Base-by-base conservation (phyloP, 64 coral and sea anemone genomes). In the Hydrozoanthus tunicans region DNA sequence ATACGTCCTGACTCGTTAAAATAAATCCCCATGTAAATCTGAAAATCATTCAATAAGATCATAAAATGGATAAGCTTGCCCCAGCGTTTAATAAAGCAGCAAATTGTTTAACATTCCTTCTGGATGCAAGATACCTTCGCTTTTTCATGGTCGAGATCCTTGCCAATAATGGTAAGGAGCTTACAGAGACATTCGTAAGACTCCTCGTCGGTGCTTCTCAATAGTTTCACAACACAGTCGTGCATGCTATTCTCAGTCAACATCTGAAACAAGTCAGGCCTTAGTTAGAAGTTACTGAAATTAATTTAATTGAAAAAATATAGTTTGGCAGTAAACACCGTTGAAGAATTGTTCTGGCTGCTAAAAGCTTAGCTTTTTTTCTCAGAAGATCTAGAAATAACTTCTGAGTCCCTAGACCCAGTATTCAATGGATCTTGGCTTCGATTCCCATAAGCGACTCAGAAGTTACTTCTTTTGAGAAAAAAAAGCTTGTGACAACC, bases 171-270 rank as follows among this genome's bases (percentile, higher is more conserved):
- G 54, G 83, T 70, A n/a, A 98, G 86, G 10, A 98, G 70, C 78
- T 95, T 93, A 69, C 93, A 98, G 51, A 98, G 58, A 56, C 96
- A 86, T 43, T 98, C 96, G 59, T 89, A 95, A 12, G 90, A 82
- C 58, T 91, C 91, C 68, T 93, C 94, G 32, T 96, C 94, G 62
- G 77, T 93, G 53, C 80, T 90, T 61, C 86, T 93, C 54, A 96
- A 64, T 58, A 96, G 65, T 77, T 96, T 96, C 52, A 96, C 85
- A 9, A 96, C 86, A 93, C 94, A 96, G 58, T 93, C 82, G 78
- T 96, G 94, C 94, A 96, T 96, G 43, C 93, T 93, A 9, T 81
- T 96, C 74, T 96, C 94, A 81, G 94, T 96, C n/a, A 96, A 66
- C 89, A 96, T 91, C 94, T 96, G 64, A 17, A 92, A 63, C 27